phyloP scores from a whole-genome alignment of 2,888 invertebrate species.

The Tiphia femorata region DNA sequence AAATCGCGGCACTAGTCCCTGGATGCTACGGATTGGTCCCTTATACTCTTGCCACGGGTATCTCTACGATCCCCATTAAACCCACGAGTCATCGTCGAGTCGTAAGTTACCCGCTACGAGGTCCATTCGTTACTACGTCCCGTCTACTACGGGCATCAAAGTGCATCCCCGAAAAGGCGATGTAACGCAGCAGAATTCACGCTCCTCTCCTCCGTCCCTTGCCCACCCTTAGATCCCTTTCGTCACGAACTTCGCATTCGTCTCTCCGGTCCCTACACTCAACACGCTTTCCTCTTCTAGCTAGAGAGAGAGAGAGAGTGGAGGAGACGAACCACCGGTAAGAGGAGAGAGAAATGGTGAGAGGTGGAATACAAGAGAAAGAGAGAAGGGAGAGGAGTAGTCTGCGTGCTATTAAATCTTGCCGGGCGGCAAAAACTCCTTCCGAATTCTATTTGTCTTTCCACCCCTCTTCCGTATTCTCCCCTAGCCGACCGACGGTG shows the following conservation, averaged over 20 bases:
- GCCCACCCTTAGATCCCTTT: neutral
- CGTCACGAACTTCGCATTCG: neutral
- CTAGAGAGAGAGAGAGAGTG: neutral
- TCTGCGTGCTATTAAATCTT: conserved; percentile 61
- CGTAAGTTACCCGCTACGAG: neutral
- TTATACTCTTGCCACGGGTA: too few species aligned
- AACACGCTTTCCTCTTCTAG: neutral
- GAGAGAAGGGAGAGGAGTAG: conserved; percentile 7
- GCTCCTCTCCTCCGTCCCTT: neutral
- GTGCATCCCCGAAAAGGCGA: neutral
- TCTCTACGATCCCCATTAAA: too few species aligned
- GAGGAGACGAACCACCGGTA: neutral
- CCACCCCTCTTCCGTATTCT: conserved; percentile 31
- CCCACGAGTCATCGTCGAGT: too few species aligned
- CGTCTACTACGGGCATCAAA: neutral
- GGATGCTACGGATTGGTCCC: too few species aligned
- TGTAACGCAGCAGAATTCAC: neutral
- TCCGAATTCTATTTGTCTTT: conserved; percentile 66
- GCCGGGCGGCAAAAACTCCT: conserved; percentile 56
- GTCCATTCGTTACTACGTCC: neutral
- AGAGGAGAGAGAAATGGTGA: neutral
- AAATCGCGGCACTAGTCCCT: too few species aligned
- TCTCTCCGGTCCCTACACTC: neutral
- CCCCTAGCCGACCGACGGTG: conserved; percentile 13
- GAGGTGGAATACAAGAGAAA: neutral